Base-by-base conservation (phyloP, 2,888 invertebrate species). In the Tridacna crocea region DNA sequence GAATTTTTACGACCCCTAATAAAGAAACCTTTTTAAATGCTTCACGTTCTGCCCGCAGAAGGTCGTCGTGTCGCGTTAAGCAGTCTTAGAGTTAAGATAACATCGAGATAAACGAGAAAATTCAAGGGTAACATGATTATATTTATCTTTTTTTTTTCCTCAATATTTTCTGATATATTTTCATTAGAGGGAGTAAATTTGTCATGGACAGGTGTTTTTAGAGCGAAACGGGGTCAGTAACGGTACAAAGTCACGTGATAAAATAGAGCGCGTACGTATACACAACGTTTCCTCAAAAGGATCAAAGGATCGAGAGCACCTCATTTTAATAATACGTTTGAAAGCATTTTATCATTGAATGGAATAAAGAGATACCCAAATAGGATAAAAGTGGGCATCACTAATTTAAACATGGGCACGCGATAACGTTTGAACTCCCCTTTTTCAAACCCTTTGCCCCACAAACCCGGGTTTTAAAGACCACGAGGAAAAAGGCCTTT, bases 391-490 rank as follows among this genome's bases (percentile, higher is more conserved):
- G 46, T n/a, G 47, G 68, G 68, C 68, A 68, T 68, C 68, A 36
- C 68, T 68, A 46, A 68, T 68, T 68, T 68, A 68, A 68, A 68
- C 68, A 68, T 46, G 47, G 68, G 68, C 68, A 68, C 68, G 68
- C 68, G 68, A 68, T 46, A 68, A 63, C 26, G 63, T 63, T 36
- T 36, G 36, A 36, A 36, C 2, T 8, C 36, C 36, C 36, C 36
- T 8, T 36, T 36, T 36, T 36, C 2, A 36, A 36, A 36, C 36
- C 36, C 36, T 36, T 2, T 36, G 8, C 36, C 36, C 2, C 3
- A 36, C 36, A 36, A 8, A 36, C n/a, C n/a, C n/a, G n/a, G n/a
- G n/a, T n/a, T n/a, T n/a, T n/a, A n/a, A n/a, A n/a, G n/a, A n/a
- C n/a, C n/a, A n/a, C n/a, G n/a, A n/a, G n/a, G n/a, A n/a, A n/a